Evolutionary conservation across 2,113 vertebrate species (phyloP).

Genomic region (Anolis sagrei): DNA sequence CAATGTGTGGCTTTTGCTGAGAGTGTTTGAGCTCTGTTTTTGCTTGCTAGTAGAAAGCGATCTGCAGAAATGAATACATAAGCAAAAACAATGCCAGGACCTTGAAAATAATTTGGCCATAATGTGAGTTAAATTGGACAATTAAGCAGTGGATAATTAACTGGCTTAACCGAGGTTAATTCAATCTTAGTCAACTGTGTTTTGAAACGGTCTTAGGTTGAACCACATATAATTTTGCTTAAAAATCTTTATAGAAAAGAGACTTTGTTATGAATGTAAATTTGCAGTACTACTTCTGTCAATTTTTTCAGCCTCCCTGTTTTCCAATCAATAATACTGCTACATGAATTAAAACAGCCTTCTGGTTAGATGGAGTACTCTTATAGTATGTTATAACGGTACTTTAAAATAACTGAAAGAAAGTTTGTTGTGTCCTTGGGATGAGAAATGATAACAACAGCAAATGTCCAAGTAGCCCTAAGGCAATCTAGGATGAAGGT

Average conservation of each 20-base stretch:
- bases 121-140: neutral
- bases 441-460: neutral
- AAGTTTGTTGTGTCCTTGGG: neutral
- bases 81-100: neutral
- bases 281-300: neutral
- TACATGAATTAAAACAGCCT: neutral
- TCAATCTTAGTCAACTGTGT: neutral
- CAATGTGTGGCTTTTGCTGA: neutral
- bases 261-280: neutral
- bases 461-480: neutral
- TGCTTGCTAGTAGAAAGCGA: neutral
- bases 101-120: slow-evolving; percentile 9
- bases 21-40: neutral
- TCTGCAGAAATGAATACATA: neutral
- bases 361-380: neutral
- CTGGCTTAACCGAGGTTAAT: neutral
- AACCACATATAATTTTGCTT: neutral
- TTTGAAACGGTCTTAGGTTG: neutral
- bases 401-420: neutral
- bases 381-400: neutral
- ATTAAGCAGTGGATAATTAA: slow-evolving; percentile 13
- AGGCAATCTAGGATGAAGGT: neutral
- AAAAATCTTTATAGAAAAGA: neutral
- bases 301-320: neutral
- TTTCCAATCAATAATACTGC: neutral